Percentiles rank a stretch among this genome's conserved stretches.
Conservation (phyloP, 2,888 invertebrate species). For the Aspidiotus destructor region DNA sequence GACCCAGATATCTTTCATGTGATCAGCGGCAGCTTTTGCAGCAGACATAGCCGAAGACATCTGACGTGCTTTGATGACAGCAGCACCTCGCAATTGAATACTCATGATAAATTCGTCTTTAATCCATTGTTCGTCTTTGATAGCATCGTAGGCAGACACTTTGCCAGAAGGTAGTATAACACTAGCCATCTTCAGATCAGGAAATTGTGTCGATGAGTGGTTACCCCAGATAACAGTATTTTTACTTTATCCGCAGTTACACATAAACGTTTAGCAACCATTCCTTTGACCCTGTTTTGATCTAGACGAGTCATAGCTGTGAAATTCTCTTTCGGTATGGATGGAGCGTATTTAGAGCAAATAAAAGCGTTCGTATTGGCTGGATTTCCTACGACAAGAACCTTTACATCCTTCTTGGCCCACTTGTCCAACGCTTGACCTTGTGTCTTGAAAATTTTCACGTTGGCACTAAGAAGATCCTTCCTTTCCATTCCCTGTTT, state of each 20-base stretch:
- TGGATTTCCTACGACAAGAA: slow-evolving; percentile 96
- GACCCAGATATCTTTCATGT: slow-evolving; percentile 92
- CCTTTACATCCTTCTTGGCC: slow-evolving; percentile 87
- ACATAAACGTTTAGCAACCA: slow-evolving; percentile 56
- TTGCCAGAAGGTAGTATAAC: slow-evolving; percentile 48
- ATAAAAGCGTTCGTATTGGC: slow-evolving; percentile 98
- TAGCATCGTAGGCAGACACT: slow-evolving; percentile 55
- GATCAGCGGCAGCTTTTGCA: slow-evolving; percentile 96
- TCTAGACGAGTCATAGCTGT: slow-evolving; percentile 96
- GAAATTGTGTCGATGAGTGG: slow-evolving; percentile 97
- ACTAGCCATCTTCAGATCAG: slow-evolving; percentile 72
- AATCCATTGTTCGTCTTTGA: slow-evolving; percentile 74
- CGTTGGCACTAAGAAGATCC: slow-evolving; percentile 92
- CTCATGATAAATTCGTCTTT: slow-evolving; percentile 71
- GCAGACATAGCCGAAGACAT: slow-evolving; percentile 99
- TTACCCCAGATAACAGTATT: slow-evolving; percentile 99
- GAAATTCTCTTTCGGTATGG: slow-evolving; percentile 92
- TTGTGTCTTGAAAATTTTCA: slow-evolving; percentile 94
- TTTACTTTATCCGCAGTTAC: slow-evolving; percentile 60
- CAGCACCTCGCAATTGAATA: slow-evolving; percentile 94
- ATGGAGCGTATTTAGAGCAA: slow-evolving; percentile 88
- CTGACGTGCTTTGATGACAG: slow-evolving; percentile 93
- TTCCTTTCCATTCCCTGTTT: slow-evolving; percentile 98
- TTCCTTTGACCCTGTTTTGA: slow-evolving; percentile 91
- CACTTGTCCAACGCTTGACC: slow-evolving; percentile 84